These are phyloP conservation scores for Epinephelus malabaricus DNA, from an alignment of 2,797 vertebrate species.

Conservation along the genomic window DNA sequence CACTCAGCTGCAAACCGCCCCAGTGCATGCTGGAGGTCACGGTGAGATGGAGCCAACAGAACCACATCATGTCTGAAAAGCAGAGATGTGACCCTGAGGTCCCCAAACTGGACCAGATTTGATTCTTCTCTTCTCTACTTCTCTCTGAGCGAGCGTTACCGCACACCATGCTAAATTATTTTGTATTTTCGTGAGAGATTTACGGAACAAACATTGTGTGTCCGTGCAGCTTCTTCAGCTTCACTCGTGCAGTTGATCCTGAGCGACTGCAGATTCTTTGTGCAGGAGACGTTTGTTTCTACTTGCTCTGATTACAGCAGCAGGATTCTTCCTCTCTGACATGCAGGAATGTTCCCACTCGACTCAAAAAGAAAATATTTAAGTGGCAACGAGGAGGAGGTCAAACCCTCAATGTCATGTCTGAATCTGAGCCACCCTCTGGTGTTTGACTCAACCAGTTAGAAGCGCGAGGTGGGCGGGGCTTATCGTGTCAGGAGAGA, in stretches of 20 bases:
- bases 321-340: not conserved
- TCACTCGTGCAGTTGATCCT: not conserved
- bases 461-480: too few relatives aligned
- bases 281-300: conserved; percentile 26
- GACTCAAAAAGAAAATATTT: not conserved
- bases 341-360: conserved; percentile 34
- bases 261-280: not conserved
- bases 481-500: too few relatives aligned
- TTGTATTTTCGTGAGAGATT: not conserved
- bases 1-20: too few relatives aligned
- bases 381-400: not conserved
- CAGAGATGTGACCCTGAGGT: too few relatives aligned
- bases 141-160: too few relatives aligned
- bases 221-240: not conserved
- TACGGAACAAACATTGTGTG: too few relatives aligned
- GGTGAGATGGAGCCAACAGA: too few relatives aligned
- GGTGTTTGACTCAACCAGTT: too few relatives aligned
- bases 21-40: too few relatives aligned
- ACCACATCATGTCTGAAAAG: too few relatives aligned
- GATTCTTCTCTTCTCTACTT: too few relatives aligned
- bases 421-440: not conserved
- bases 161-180: not conserved
- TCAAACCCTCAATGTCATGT: not conserved
- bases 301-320: conserved; percentile 26
- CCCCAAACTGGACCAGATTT: too few relatives aligned